Base-by-base conservation (phyloP, 2,888 invertebrate species). In the Cheilosia variabilis region DNA sequence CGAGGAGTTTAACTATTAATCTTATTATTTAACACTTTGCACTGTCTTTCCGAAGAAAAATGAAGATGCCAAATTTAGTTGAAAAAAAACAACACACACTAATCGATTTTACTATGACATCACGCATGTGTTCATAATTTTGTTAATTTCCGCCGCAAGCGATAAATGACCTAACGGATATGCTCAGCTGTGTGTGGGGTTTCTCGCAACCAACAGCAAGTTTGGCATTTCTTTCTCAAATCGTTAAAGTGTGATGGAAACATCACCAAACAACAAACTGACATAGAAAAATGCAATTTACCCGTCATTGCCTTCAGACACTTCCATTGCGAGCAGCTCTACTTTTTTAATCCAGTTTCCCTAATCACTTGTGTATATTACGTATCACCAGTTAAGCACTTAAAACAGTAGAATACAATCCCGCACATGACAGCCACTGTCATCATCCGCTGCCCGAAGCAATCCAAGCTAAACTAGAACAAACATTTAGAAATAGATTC, bases 381-480 rank as follows among this genome's bases (percentile, higher is more conserved):
- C 24, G 37, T n/a, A 72, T 19, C 27, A 37, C 52, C 7, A 19
- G 24, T n/a, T 24, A 31, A 43, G n/a, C 52, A 58, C 72, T 69
- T 57, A 13, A 37, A 13, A 37, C 31, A 15, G 47, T 17, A n/a
- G 53, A 27, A 27, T 17, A 37, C 45, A 41, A 19, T 66, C 15
- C 22, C 62, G 50, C 45, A 22, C 43, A 53, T 34, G 7, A 24
- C 52, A 13, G 60, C 45, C 47, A 43, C 9, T 57, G 22, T 27
- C 2, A 77, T 17, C 69, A 53, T 60, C 82, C 72, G 71, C 62
- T 72, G 57, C 50, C 45, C 53, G 62, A 45, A 47, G 52, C 62
- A 72, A 50, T 57, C 50, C 52, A 63, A 72, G 24, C 55, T 31
- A 71, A 81, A 86, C 86, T 81, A 77, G 72, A 68, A 57, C 72